Percentiles rank a stretch among this genome's conserved stretches.
These are phyloP conservation scores for Dicranocentrus wangi DNA, from an alignment of 2,888 invertebrate species.

Conservation along the genomic window DNA sequence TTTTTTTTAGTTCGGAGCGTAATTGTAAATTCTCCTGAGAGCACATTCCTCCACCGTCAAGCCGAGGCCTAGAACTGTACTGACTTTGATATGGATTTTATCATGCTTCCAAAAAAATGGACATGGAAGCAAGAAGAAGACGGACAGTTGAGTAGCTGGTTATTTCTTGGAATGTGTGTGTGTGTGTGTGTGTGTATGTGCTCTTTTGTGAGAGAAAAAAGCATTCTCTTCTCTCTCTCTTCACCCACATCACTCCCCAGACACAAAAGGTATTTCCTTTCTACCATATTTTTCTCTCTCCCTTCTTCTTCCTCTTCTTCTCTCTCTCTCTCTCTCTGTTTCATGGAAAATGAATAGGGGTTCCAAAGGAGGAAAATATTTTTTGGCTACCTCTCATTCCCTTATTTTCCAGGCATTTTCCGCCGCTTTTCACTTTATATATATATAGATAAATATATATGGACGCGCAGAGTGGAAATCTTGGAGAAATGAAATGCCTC, in stretches of 20 bases:
- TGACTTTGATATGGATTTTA: conserved; percentile 22
- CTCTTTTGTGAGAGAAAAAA: neutral
- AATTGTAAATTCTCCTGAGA: conserved; percentile 29
- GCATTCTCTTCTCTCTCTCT: neutral
- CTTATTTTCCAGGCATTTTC: too few species aligned
- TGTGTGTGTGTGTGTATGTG: too few species aligned
- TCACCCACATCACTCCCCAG: too few species aligned
- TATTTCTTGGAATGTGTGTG: conserved; percentile 56
- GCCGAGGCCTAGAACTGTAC: conserved; percentile 15
- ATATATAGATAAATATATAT: too few species aligned
- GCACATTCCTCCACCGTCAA: conserved; percentile 16
- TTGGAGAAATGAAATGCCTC: too few species aligned
- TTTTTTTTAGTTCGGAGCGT: neutral
- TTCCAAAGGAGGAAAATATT: too few species aligned
- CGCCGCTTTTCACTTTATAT: too few species aligned
- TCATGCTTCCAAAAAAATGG: conserved; percentile 16
- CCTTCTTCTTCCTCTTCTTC: neutral
- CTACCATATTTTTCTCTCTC: neutral
- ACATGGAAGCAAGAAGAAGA: conserved; percentile 10
- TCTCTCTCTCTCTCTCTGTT: too few species aligned
- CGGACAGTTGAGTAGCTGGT: conserved; percentile 38
- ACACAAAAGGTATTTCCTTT: too few species aligned
- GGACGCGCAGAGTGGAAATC: too few species aligned
- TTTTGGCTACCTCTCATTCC: too few species aligned
- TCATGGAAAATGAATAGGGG: too few species aligned